Conservation (phyloP, 2,113 vertebrate genomes). For the Clupea harengus region DNA sequence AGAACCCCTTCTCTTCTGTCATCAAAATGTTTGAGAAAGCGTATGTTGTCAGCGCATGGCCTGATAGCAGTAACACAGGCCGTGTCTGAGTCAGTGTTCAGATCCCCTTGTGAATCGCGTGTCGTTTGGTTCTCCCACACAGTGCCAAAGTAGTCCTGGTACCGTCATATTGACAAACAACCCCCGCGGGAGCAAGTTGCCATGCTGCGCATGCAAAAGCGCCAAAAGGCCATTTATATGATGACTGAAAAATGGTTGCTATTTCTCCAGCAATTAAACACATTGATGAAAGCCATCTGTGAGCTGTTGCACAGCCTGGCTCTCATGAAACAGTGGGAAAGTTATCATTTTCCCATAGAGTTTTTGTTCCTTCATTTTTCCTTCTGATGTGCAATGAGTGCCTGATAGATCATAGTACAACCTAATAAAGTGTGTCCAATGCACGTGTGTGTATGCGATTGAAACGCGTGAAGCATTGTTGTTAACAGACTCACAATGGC, state of each 20-base stretch:
- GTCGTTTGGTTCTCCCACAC: neutral
- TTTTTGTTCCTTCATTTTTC: slow-evolving; percentile 19
- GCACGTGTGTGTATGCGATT: neutral
- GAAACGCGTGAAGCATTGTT: neutral
- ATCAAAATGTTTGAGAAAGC: neutral
- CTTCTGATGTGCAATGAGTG: slow-evolving; percentile 24
- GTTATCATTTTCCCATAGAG: slow-evolving; percentile 3
- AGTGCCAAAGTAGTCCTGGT: slow-evolving; percentile 18
- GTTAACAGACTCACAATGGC: neutral
- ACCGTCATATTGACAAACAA: neutral
- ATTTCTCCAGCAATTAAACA: slow-evolving; percentile 62
- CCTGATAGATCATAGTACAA: neutral
- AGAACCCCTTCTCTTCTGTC: neutral
- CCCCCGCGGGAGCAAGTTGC: neutral
- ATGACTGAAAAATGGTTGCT: slow-evolving; percentile 60
- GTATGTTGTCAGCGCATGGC: neutral
- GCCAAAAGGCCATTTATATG: slow-evolving; percentile 56
- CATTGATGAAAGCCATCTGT: slow-evolving; percentile 63
- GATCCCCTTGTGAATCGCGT: neutral
- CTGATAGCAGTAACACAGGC: neutral
- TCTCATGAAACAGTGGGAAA: slow-evolving; percentile 38
- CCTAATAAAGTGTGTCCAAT: slow-evolving; percentile 6
- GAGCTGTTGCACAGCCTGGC: slow-evolving; percentile 57
- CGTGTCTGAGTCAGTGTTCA: neutral
- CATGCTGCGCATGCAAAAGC: slow-evolving; percentile 41